A percentile compares a stretch with the other conserved stretches of the same genome.
Conservation (phyloP, 2,113 vertebrate species). For the Tragelaphus scriptus region DNA sequence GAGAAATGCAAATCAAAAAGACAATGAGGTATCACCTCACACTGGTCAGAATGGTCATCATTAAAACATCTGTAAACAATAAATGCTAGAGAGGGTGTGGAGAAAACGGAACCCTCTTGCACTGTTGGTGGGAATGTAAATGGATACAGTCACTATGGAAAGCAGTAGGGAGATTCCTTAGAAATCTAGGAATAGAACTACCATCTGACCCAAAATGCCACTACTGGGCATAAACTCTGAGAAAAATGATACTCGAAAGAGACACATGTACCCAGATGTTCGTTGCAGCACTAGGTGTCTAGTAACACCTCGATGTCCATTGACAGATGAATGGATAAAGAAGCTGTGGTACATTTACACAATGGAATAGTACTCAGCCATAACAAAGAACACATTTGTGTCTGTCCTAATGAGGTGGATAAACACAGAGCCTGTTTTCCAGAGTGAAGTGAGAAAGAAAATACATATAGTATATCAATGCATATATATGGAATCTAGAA, state of each 20-base stretch:
- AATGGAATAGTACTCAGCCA: background rate
- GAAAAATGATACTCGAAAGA: background rate
- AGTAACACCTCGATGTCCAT: background rate
- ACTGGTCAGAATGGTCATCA: background rate
- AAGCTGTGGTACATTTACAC: background rate
- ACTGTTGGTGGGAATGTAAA: background rate
- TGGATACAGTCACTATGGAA: background rate
- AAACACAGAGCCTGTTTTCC: background rate
- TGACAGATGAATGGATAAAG: background rate
- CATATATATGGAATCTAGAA: background rate
- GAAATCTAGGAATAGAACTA: background rate
- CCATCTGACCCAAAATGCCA: background rate
- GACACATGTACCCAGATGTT: background rate
- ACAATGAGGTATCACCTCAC: background rate
- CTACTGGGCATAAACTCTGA: background rate
- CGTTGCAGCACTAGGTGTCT: fast-evolving
- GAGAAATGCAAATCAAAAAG: background rate
- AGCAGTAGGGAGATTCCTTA: background rate
- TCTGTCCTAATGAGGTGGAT: background rate
- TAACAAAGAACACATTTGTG: background rate
- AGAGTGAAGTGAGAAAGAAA: background rate
- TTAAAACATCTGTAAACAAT: background rate
- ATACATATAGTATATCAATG: background rate
- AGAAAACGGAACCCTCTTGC: background rate
- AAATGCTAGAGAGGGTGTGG: background rate